Conservation (phyloP, 2,888 invertebrate species). For the Drosophila crucigera region DNA sequence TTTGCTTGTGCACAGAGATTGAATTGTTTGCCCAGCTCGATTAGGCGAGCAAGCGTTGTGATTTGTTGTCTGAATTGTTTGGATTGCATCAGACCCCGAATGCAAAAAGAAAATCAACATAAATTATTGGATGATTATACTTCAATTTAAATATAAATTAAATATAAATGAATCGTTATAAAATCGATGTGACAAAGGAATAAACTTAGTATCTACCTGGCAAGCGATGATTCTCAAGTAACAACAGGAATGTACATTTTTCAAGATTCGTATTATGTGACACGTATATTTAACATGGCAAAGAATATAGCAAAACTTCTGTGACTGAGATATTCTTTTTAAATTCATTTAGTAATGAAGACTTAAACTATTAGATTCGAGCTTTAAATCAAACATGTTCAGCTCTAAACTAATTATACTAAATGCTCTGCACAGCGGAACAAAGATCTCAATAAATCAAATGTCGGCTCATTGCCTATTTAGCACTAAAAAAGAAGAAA, state of each 20-base stretch:
- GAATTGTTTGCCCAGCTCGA: conserved; percentile 57
- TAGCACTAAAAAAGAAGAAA: background rate
- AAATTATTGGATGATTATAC: background rate
- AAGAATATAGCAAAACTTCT: background rate
- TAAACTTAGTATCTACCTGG: background rate
- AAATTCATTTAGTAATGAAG: background rate
- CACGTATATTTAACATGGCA: background rate
- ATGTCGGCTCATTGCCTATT: conserved; percentile 30
- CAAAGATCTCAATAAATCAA: conserved; percentile 67
- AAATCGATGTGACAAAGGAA: background rate
- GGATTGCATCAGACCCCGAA: conserved; percentile 1
- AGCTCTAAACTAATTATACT: background rate
- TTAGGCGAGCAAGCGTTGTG: conserved; percentile 53
- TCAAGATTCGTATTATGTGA: background rate
- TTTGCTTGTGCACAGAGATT: conserved; percentile 33
- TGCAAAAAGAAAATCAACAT: background rate
- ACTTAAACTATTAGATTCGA: background rate
- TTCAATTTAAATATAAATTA: background rate
- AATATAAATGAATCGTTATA: background rate
- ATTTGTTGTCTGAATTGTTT: conserved; percentile 52
- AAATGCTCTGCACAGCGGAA: background rate
- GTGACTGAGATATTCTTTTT: background rate
- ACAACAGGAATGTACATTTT: background rate
- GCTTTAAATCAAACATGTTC: background rate
- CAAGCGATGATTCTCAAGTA: background rate